Base-by-base conservation (phyloP, 2,888 invertebrate species). In the Hypselothyrea guttata region DNA sequence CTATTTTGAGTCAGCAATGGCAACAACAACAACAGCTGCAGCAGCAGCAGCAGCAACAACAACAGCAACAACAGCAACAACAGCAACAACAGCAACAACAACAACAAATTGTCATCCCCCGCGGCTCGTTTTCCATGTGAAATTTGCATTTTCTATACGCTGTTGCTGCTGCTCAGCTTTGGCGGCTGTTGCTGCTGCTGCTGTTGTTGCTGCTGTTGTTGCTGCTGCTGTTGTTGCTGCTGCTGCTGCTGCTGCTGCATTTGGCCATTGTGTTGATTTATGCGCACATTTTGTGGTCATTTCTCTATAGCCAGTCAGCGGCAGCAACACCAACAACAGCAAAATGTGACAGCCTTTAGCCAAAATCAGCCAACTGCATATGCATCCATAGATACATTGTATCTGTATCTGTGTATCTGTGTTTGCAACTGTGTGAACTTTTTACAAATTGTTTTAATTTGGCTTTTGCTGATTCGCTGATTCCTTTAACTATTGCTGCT, bases 101-200 rank as follows among this genome's bases (percentile, higher is more conserved):
- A 58, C 59, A 78, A 30, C 73, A 78, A 77, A 78, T 84, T 78
- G 84, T 72, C 78, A 75, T 74, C 75, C 82, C 78, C 85, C 78
- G 79, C 83, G 79, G 79, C 83, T 76, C 59, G 73, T 83, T 85
- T 85, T 79, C 76, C 74, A 71, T 85, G 66, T 83, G 74, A 75
- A 73, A 73, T 73, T 73, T 75, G 71, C 75, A 75, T 73, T 71
- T 75, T 75, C 61, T 34, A 75, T 59, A 51, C 16, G 62, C 35
- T 54, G 27, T 13, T 37, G 40, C 22, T 52, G 33, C 31, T 40
- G 34, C 7, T 49, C 51, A 40, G 47, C 9, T 38, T 11, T 37
- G 38, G 30, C 34, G 28, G 35, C 46, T 56, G 41, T 41, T 65
- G 51, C 13, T 62, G 46, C 12, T 52, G 44, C 22, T 34, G 41